Conservation (phyloP, 2,113 vertebrate species). For the Crotalus horridus region DNA sequence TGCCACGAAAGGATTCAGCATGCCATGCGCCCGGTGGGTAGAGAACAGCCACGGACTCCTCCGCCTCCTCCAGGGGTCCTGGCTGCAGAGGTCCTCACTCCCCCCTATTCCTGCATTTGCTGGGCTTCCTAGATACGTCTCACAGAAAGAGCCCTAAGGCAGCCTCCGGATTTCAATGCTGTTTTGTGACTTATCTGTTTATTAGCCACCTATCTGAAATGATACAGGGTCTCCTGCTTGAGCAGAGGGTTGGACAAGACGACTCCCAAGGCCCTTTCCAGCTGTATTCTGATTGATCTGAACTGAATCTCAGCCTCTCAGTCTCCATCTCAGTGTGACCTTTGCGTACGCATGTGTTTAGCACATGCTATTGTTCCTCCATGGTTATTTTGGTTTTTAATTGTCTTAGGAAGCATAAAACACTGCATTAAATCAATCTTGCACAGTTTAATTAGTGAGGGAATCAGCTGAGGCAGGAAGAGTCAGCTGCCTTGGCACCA, state of each 20-base stretch:
- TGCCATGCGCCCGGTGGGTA: background rate
- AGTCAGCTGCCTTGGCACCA: background rate
- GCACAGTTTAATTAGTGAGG: slow-evolving; percentile 10
- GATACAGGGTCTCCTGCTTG: background rate
- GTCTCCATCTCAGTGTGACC: background rate
- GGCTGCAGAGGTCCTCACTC: background rate
- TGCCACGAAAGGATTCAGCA: background rate
- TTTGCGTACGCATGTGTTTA: background rate
- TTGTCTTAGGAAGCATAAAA: background rate
- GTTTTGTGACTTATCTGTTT: background rate
- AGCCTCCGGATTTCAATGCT: background rate
- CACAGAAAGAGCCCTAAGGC: background rate
- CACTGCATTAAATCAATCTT: background rate
- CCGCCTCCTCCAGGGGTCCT: background rate
- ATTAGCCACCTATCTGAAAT: background rate
- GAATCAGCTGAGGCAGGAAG: slow-evolving; percentile 2
- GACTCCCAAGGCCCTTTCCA: background rate
- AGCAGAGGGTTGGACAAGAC: background rate
- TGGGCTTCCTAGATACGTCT: background rate
- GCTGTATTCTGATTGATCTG: background rate
- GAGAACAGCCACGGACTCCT: background rate
- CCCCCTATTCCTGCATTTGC: background rate
- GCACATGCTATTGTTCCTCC: background rate
- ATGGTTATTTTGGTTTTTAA: slow-evolving; percentile 22
- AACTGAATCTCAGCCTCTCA: background rate